Conservation (phyloP, 2,113 vertebrate species). For the Eonycteris spelaea region DNA sequence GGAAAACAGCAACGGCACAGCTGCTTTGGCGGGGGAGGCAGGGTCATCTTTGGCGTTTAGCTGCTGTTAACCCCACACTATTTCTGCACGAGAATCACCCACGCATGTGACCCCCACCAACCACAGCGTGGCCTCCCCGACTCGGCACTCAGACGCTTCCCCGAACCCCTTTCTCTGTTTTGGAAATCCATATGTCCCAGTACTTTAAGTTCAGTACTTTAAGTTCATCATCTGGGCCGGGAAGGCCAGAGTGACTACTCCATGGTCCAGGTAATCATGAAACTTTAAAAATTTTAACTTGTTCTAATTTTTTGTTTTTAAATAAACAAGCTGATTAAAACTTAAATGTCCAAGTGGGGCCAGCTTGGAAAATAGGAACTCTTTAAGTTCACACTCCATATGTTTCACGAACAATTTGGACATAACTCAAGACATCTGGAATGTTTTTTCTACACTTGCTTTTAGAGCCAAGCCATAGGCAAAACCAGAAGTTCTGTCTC, state of each 20-base stretch:
- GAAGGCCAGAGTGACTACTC: not conserved
- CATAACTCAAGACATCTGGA: not conserved
- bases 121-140: not conserved
- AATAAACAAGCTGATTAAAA: not conserved
- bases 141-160: not conserved
- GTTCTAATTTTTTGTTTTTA: not conserved
- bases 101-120: not conserved
- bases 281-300: not conserved
- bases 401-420: not conserved
- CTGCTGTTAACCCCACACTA: not conserved
- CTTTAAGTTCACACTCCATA: slow-evolving; percentile 3
- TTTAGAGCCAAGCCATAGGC: not conserved
- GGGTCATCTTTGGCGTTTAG: not conserved
- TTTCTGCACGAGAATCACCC: not conserved
- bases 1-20: not conserved
- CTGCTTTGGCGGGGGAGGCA: too few relatives aligned
- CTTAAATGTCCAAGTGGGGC: not conserved
- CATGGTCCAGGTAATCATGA: not conserved
- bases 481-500: not conserved
- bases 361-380: slow-evolving; percentile 21
- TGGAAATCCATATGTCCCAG: not conserved
- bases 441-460: not conserved
- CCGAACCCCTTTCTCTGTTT: not conserved
- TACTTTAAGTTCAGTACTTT: too few relatives aligned
- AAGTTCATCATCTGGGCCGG: not conserved